phyloP scores from a whole-genome alignment of 2,797 vertebrate species.

The Hydrocynus forskahlii region DNA sequence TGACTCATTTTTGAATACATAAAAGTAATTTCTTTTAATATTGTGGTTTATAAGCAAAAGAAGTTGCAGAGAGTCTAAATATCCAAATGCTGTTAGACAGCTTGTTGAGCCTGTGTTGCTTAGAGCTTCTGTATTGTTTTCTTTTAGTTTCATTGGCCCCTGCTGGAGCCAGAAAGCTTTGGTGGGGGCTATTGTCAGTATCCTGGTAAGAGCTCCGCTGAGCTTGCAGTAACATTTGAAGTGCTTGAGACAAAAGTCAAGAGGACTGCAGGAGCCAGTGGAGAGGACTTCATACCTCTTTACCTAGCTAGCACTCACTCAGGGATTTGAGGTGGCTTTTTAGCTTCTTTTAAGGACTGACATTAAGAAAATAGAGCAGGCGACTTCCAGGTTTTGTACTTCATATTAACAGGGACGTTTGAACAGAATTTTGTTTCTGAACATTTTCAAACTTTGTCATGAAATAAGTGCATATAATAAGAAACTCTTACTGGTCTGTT shows the following conservation, averaged over 20 bases:
- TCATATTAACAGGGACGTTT: background rate
- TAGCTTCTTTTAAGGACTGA: slow-evolving; percentile 70
- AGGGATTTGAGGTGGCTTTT: slow-evolving; percentile 76
- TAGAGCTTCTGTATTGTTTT: slow-evolving; percentile 34
- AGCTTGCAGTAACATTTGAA: slow-evolving; percentile 75
- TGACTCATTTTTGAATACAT: no score
- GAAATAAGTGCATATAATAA: no score
- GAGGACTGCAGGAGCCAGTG: slow-evolving; percentile 74
- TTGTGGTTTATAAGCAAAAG: slow-evolving; percentile 6
- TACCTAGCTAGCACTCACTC: slow-evolving; percentile 74
- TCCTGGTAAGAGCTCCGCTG: slow-evolving; percentile 59
- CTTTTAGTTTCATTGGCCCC: slow-evolving; percentile 54
- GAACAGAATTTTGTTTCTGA: background rate
- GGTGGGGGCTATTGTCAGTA: slow-evolving; percentile 55
- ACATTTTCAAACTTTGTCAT: background rate
- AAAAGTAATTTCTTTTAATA: background rate
- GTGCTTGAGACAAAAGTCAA: slow-evolving; percentile 81
- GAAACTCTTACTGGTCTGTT: no score
- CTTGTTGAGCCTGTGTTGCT: background rate
- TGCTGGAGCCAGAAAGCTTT: slow-evolving; percentile 55
- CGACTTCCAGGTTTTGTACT: no score
- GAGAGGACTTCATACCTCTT: slow-evolving; percentile 73
- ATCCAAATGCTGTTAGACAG: background rate
- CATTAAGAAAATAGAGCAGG: slow-evolving; percentile 69
- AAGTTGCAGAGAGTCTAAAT: slow-evolving; percentile 11